phyloP scores from a whole-genome alignment of 64 coral and sea anemone species.

The Porites australiensis region DNA sequence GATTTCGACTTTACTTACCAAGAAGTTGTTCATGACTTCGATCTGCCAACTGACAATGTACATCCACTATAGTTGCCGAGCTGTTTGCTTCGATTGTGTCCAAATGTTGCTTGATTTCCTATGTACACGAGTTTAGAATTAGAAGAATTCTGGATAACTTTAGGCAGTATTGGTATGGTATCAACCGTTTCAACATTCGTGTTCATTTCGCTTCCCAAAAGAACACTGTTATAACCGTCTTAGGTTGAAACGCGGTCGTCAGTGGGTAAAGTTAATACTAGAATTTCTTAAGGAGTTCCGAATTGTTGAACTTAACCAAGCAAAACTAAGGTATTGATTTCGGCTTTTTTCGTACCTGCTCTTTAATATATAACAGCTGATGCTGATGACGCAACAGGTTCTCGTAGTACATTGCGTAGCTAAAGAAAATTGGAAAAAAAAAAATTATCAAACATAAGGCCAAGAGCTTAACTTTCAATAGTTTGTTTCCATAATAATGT shows the following conservation, averaged over 20 bases:
- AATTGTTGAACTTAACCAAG: too few species aligned
- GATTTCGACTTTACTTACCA: slow-evolving; percentile 29
- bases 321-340: background rate
- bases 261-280: too few species aligned
- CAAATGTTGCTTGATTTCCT: slow-evolving; percentile 90
- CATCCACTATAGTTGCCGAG: slow-evolving; percentile 82
- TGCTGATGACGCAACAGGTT: slow-evolving; percentile 94
- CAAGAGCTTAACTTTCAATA: too few species aligned
- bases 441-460: background rate
- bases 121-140: background rate
- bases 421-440: slow-evolving; percentile 1
- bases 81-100: slow-evolving; percentile 79
- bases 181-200: too few species aligned
- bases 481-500: too few species aligned
- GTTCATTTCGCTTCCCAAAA: too few species aligned
- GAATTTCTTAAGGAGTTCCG: too few species aligned
- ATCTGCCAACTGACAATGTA: slow-evolving; percentile 97
- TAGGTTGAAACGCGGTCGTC: too few species aligned
- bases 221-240: too few species aligned
- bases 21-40: slow-evolving; percentile 94
- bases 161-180: too few species aligned
- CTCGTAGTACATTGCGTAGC: slow-evolving; percentile 99
- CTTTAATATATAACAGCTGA: slow-evolving; percentile 92
- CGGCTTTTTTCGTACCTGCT: slow-evolving; percentile 64
- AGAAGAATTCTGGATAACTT: too few species aligned